phyloP scores from a whole-genome alignment of 1,140 invertebrate genomes.

The Cydia splendana region DNA sequence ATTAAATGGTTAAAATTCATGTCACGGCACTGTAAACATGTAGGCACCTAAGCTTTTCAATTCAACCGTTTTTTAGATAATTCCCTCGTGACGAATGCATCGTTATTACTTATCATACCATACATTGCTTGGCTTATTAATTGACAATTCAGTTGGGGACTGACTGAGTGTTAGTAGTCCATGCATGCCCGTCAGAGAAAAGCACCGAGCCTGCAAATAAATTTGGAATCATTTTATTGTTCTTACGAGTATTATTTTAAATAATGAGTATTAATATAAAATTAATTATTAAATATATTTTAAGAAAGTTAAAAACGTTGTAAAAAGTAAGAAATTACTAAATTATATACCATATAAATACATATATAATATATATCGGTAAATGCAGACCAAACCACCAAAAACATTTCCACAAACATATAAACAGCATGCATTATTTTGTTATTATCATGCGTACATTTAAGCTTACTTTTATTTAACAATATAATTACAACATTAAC shows the following conservation, averaged over 20 bases:
- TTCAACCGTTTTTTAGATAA: neutral
- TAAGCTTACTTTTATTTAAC: neutral
- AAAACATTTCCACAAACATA: neutral
- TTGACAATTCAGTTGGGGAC: conserved; percentile 30
- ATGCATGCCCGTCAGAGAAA: conserved; percentile 73
- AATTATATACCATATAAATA: neutral
- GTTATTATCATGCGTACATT: neutral
- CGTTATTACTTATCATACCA: conserved; percentile 1
- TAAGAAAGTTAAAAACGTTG: neutral
- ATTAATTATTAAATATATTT: neutral
- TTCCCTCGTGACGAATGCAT: neutral
- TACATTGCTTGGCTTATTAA: conserved; percentile 12
- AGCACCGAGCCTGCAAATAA: conserved; percentile 73
- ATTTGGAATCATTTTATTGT: conserved; percentile 40
- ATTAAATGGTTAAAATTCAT: neutral
- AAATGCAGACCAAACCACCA: neutral
- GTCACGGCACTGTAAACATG: neutral
- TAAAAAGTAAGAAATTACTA: neutral
- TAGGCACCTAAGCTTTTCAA: neutral
- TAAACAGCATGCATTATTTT: neutral
- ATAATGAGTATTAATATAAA: conserved; percentile 1
- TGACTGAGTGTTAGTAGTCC: conserved; percentile 57
- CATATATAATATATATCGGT: neutral
- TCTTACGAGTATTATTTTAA: neutral
- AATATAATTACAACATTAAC: neutral